phyloP scores from a whole-genome alignment of 2,113 vertebrate species.

The Antennarius striatus region DNA sequence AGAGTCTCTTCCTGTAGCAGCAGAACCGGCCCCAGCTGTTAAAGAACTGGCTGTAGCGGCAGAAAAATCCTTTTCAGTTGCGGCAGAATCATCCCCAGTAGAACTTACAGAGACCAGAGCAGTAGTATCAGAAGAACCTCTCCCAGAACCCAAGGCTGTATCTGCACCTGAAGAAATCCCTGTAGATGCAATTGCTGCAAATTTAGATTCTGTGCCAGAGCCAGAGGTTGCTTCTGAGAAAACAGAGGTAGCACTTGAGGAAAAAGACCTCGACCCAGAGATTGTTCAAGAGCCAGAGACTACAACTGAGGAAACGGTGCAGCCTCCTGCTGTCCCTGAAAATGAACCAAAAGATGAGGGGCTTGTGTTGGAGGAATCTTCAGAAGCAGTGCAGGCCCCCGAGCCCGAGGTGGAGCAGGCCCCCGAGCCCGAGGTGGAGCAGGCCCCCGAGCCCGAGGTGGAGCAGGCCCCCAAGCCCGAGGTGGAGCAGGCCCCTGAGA shows the following conservation, averaged over 20 bases:
- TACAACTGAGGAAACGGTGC: conserved; percentile 44
- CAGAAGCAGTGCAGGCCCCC: conserved; percentile 18
- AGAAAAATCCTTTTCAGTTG: background rate
- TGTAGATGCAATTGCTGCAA: conserved; percentile 34
- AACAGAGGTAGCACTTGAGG: conserved; percentile 17
- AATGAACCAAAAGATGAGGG: conserved; percentile 29
- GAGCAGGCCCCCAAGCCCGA: background rate
- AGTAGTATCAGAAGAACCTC: conserved; percentile 38
- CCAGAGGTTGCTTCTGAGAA: conserved; percentile 12
- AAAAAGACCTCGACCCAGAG: conserved; percentile 37
- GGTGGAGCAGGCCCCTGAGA: conserved; percentile 11
- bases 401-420: conserved; percentile 22
- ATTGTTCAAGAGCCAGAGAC: conserved; percentile 52
- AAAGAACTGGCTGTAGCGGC: background rate
- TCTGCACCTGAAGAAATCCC: conserved; percentile 31
- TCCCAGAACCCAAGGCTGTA: conserved; percentile 34
- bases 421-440: conserved; percentile 29
- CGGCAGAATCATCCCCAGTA: conserved; percentile 1
- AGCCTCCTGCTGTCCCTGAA: conserved; percentile 27
- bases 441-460: conserved; percentile 16
- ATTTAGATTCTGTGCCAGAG: conserved; percentile 29
- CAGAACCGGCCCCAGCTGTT: background rate
- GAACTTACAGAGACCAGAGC: conserved; percentile 3
- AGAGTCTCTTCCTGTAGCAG: background rate
- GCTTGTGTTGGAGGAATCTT: conserved; percentile 14